These are phyloP conservation scores for Trididemnum clinides DNA, from an alignment of 23 tunicate species.

Conservation along the genomic window DNA sequence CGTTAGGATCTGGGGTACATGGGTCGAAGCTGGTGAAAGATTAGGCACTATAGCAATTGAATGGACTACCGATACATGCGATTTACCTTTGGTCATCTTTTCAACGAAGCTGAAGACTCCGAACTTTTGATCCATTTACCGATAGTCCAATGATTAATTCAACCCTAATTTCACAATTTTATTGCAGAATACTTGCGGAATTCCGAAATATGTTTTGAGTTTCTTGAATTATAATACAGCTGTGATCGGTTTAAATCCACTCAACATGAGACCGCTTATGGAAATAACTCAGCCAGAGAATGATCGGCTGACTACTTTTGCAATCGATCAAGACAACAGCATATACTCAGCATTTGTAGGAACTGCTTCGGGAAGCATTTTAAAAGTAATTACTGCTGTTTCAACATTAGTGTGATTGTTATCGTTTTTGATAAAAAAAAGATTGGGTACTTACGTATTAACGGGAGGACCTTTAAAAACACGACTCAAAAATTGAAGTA, in stretches of 20 bases:
- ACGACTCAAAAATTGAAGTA: no score
- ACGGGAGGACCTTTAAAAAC: no score
- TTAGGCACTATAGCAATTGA: no score
- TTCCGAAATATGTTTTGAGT: background rate
- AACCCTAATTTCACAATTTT: background rate
- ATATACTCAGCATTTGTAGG: conserved; percentile 35
- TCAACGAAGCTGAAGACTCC: no score
- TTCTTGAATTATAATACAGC: background rate
- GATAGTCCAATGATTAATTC: no score
- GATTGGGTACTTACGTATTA: no score
- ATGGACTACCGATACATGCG: no score
- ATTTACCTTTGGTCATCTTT: no score
- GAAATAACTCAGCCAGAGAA: background rate
- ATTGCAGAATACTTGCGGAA: background rate
- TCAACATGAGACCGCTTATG: background rate
- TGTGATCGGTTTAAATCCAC: background rate
- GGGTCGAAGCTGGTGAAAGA: no score
- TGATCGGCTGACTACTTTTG: background rate
- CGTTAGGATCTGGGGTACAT: no score
- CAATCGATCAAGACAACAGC: conserved; percentile 1
- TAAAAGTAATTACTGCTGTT: conserved; percentile 22
- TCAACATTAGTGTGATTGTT: background rate
- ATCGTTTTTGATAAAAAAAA: no score
- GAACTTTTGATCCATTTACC: no score
- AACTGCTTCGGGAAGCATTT: conserved; percentile 35